These are phyloP conservation scores for Augiades crinisus DNA, from an alignment of 2,888 invertebrate species.

Conservation along the genomic window DNA sequence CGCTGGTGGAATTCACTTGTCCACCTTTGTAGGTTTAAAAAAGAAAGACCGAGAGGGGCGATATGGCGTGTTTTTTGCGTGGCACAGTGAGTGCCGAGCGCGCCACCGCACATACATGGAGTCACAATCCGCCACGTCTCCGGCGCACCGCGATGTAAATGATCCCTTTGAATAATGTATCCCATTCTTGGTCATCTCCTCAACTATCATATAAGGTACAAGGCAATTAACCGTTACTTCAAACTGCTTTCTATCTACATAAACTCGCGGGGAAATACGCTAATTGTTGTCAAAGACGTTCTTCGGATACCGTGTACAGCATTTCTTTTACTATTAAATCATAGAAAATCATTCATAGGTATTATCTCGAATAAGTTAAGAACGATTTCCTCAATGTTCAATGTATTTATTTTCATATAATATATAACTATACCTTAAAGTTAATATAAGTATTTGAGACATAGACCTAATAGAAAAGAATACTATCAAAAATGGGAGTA, in stretches of 20 bases:
- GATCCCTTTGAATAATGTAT: conserved; percentile 79
- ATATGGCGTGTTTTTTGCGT: conserved; percentile 70
- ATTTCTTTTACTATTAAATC: too few relatives aligned
- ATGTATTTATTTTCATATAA: too few relatives aligned
- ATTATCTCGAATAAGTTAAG: too few relatives aligned
- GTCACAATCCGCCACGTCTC: conserved; percentile 66
- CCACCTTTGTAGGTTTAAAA: conserved; percentile 49
- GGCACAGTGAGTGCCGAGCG: conserved; percentile 57
- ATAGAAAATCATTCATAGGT: too few relatives aligned
- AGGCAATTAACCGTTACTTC: conserved; percentile 69
- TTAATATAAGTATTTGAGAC: too few relatives aligned
- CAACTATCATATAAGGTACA: conserved; percentile 70
- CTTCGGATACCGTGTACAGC: conserved; percentile 21
- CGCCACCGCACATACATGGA: conserved; percentile 67
- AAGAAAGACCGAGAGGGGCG: conserved; percentile 60
- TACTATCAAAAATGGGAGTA: too few relatives aligned
- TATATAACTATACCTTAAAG: too few relatives aligned
- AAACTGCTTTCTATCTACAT: conserved; percentile 61
- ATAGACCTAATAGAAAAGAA: too few relatives aligned
- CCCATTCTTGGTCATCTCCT: conserved; percentile 69
- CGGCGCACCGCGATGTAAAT: conserved; percentile 71
- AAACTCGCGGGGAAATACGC: conserved; percentile 45
- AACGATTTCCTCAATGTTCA: too few relatives aligned
- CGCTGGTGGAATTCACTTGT: conserved; percentile 38
- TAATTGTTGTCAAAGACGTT: conserved; percentile 38